These are phyloP conservation scores for Notothenia rossii DNA, from an alignment of 2,113 vertebrate species.

Conservation along the genomic window DNA sequence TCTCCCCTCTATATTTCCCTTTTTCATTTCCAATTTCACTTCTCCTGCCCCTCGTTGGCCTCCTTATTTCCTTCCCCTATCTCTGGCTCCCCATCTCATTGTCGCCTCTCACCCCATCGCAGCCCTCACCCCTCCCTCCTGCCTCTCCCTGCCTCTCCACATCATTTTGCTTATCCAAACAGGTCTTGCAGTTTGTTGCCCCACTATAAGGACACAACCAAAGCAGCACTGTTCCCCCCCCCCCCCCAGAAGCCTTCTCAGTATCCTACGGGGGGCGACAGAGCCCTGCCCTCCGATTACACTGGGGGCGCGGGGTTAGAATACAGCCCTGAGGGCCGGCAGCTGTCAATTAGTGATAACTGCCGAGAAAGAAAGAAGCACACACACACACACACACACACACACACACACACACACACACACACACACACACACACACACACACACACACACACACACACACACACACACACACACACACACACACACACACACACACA, in stretches of 20 bases:
- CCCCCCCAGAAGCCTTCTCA: constrained; percentile 72
- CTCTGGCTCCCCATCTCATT: constrained; percentile 47
- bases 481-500: constrained; percentile 34
- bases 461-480: constrained; percentile 19
- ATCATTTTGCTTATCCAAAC: constrained; percentile 73
- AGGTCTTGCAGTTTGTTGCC: constrained; percentile 54
- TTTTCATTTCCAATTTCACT: constrained; percentile 17
- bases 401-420: not conserved
- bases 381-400: constrained; percentile 34
- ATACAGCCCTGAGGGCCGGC: constrained; percentile 95
- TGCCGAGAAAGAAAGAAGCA: constrained; percentile 82
- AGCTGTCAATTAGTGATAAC: constrained; percentile 99
- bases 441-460: not conserved
- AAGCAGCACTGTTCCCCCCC: constrained; percentile 77
- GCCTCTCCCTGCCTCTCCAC: constrained; percentile 31
- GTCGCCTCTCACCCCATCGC: constrained; percentile 41
- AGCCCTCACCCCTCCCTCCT: constrained; percentile 14
- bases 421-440: not conserved
- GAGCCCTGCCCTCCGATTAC: constrained; percentile 94
- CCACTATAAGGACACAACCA: constrained; percentile 80
- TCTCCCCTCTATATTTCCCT: constrained; percentile 20
- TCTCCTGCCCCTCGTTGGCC: constrained; percentile 28
- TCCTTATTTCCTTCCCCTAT: constrained; percentile 42
- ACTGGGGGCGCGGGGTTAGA: constrained; percentile 92
- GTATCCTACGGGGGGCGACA: constrained; percentile 85